Percentiles rank a stretch among this genome's conserved stretches.
These are phyloP conservation scores for Mantis religiosa DNA, from an alignment of 2,888 invertebrate species.

Conservation along the genomic window DNA sequence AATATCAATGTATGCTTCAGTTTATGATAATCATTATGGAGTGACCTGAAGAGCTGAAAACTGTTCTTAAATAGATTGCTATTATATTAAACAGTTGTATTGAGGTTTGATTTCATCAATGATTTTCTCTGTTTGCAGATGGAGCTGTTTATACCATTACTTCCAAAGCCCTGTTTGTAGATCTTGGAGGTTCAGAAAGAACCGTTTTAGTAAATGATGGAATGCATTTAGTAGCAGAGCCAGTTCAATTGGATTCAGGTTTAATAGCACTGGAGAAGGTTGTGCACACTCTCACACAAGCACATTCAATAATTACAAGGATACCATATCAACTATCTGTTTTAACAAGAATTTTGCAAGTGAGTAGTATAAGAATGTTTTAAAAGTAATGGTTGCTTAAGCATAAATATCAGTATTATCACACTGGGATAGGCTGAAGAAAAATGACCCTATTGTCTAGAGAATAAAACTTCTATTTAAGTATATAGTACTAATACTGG, in stretches of 20 bases:
- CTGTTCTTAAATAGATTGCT: no score
- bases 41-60: no score
- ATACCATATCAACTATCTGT: conserved; percentile 33
- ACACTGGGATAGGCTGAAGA: no score
- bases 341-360: conserved; percentile 34
- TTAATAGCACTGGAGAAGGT: conserved; percentile 64
- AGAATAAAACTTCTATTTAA: no score
- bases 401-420: no score
- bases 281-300: conserved; percentile 55
- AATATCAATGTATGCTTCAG: no score
- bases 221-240: conserved; percentile 40
- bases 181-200: conserved; percentile 57
- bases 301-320: conserved; percentile 33
- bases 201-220: conserved; percentile 46
- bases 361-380: background rate
- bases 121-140: conserved; percentile 47
- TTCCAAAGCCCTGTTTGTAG: conserved; percentile 71
- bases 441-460: no score
- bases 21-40: no score
- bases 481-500: no score
- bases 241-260: conserved; percentile 56
- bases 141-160: conserved; percentile 64
- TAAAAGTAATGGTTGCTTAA: no score
- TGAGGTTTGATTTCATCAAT: no score
- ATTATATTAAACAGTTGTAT: no score